These are phyloP conservation scores for Sinocyclocheilus maitianheensis DNA, from an alignment of 2,113 vertebrate genomes.

Conservation along the genomic window DNA sequence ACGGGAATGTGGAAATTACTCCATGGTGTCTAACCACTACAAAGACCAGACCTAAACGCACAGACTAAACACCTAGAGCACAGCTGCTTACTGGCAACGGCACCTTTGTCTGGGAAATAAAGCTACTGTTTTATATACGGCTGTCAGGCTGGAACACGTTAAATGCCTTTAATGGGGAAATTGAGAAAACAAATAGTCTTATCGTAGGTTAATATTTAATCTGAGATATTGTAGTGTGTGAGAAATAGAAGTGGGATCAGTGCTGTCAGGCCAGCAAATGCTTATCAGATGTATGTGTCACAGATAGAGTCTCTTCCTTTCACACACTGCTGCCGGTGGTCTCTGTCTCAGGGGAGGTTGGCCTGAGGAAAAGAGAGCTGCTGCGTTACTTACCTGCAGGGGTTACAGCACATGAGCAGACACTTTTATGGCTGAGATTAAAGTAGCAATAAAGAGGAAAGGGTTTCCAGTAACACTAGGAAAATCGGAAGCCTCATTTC, in stretches of 20 bases:
- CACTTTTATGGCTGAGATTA: constrained; percentile 24
- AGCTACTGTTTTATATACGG: constrained; percentile 38
- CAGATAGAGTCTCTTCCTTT: not conserved
- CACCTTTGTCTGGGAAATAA: constrained; percentile 55
- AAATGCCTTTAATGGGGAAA: constrained; percentile 50
- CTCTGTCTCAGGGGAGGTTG: constrained; percentile 18
- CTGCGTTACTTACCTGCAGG: not conserved
- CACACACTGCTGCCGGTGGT: constrained; percentile 13
- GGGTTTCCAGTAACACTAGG: not conserved
- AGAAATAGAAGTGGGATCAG: not conserved
- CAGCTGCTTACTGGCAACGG: constrained; percentile 56
- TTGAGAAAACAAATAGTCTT: constrained; percentile 8
- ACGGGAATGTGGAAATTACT: constrained; percentile 56
- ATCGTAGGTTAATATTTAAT: constrained; percentile 15
- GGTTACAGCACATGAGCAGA: not conserved
- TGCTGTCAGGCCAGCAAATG: not conserved
- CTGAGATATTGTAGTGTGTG: constrained; percentile 1
- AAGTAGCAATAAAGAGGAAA: constrained; percentile 15
- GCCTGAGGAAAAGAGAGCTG: not conserved
- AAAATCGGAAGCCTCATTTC: not conserved
- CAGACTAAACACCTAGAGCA: constrained; percentile 59
- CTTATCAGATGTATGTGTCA: not conserved
- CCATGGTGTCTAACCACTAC: constrained; percentile 55
- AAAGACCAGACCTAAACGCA: constrained; percentile 53
- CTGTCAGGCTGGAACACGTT: constrained; percentile 42